phyloP scores from a whole-genome alignment of 2,797 vertebrate genomes.

The Scarus forsteni region DNA sequence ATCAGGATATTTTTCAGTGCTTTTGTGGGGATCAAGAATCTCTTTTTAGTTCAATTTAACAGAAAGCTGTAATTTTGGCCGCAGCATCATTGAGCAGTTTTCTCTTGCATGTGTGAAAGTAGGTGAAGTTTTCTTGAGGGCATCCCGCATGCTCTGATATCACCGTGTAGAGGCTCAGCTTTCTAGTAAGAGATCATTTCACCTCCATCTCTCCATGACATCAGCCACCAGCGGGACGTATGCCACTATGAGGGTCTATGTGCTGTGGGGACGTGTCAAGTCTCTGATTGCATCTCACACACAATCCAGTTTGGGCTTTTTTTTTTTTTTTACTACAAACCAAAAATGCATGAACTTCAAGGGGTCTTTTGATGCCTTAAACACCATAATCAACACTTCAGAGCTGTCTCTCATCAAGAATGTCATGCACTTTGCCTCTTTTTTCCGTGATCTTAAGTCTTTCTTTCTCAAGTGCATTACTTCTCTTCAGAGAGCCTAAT shows the following conservation, averaged over 20 bases:
- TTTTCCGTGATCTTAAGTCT: background rate
- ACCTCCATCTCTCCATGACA: conserved; percentile 76
- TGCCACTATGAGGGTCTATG: conserved; percentile 51
- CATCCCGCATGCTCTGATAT: conserved; percentile 28
- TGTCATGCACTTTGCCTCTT: background rate
- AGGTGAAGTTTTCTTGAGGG: conserved; percentile 46
- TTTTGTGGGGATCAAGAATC: too few species aligned
- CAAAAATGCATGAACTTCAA: conserved; percentile 44
- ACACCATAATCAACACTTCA: background rate
- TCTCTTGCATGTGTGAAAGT: conserved; percentile 39
- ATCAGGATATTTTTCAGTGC: too few species aligned
- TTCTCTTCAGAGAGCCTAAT: conserved; percentile 8
- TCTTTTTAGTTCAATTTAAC: too few species aligned
- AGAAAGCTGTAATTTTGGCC: background rate
- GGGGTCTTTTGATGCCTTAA: conserved; percentile 27
- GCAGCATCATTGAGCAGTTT: conserved; percentile 6
- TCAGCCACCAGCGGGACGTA: conserved; percentile 69
- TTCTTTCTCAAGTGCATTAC: conserved; percentile 5
- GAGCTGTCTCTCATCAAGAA: background rate
- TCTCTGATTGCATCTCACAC: conserved; percentile 64
- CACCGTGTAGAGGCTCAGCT: conserved; percentile 44
- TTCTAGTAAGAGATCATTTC: conserved; percentile 68
- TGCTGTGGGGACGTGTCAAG: conserved; percentile 55
- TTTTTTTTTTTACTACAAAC: conserved; percentile 39
- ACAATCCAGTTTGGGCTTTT: conserved; percentile 13